A percentile compares a stretch with the other conserved stretches of the same genome.
phyloP scores from a whole-genome alignment of 2,113 vertebrate genomes.

The Eulemur rufifrons region DNA sequence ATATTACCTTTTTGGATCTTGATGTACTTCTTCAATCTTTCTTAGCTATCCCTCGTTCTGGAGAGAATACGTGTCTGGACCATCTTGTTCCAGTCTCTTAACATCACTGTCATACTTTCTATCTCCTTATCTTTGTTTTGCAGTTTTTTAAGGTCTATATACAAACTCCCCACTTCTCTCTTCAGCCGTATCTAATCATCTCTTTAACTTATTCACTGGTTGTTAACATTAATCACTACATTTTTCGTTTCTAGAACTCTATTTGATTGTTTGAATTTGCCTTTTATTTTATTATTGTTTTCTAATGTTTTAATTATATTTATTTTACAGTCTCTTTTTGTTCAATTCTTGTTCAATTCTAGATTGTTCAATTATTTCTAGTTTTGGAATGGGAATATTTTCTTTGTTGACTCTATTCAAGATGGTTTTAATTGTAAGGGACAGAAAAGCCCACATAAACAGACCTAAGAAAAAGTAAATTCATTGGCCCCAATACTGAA shows the following conservation, averaged over 20 bases:
- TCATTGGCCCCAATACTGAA: neutral
- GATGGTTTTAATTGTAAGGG: neutral
- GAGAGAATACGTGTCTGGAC: neutral
- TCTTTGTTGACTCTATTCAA: neutral
- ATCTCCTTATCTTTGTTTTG: neutral
- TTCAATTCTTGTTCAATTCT: neutral
- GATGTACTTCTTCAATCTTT: neutral
- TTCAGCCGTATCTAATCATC: too few relatives aligned
- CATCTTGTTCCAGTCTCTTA: neutral
- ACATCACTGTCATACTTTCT: neutral
- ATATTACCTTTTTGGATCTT: neutral
- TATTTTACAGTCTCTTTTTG: neutral
- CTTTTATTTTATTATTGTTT: neutral
- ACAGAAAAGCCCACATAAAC: neutral
- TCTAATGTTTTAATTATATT: neutral
- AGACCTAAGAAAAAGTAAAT: neutral
- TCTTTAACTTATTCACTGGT: neutral
- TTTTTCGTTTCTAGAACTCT: neutral
- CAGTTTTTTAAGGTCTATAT: neutral
- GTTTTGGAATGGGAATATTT: neutral
- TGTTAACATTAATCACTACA: neutral
- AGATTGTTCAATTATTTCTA: constrained; percentile 7
- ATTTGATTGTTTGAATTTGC: neutral
- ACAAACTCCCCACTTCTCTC: neutral
- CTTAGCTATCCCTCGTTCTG: neutral